These are phyloP conservation scores for Drosophila auraria DNA, from an alignment of 1,140 invertebrate genomes.

Conservation along the genomic window DNA sequence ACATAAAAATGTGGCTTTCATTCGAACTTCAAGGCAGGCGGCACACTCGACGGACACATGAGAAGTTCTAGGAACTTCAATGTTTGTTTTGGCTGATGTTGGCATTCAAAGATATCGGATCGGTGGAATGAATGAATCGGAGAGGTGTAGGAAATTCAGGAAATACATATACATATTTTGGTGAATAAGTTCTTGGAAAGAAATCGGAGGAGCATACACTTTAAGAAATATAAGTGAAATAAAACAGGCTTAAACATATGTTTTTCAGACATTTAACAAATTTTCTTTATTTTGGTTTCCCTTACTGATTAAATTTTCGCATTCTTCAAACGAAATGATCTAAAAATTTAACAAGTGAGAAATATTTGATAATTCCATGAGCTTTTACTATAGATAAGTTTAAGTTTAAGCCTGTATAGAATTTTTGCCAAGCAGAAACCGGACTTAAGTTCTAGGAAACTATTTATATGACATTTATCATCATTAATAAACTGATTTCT, in stretches of 20 bases:
- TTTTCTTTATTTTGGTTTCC: too few relatives aligned
- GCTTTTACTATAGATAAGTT: too few relatives aligned
- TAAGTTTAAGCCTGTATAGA: neutral
- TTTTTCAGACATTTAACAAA: too few relatives aligned
- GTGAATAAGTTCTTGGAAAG: neutral
- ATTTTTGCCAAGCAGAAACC: neutral
- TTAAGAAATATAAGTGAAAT: neutral
- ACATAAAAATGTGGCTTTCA: slow-evolving; percentile 19
- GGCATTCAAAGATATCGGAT: slow-evolving; percentile 31
- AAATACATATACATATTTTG: neutral
- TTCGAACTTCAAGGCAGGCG: slow-evolving; percentile 9
- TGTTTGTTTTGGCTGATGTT: slow-evolving; percentile 45
- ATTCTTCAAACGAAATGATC: too few relatives aligned
- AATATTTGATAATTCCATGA: neutral
- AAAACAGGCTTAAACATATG: too few relatives aligned
- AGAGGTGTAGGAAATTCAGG: neutral
- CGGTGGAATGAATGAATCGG: neutral
- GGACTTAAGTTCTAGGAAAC: neutral
- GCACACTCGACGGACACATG: slow-evolving; percentile 2
- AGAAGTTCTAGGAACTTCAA: slow-evolving; percentile 34
- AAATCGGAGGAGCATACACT: neutral
- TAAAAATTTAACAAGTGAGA: neutral
- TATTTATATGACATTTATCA: neutral
- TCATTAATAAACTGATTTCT: neutral
- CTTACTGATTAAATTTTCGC: too few relatives aligned